Percentiles rank a stretch among this genome's conserved stretches.
These are phyloP conservation scores for Cassiopea andromeda DNA, from an alignment of 30 jellyfish, hydroid and myxozoan species.

Conservation along the genomic window DNA sequence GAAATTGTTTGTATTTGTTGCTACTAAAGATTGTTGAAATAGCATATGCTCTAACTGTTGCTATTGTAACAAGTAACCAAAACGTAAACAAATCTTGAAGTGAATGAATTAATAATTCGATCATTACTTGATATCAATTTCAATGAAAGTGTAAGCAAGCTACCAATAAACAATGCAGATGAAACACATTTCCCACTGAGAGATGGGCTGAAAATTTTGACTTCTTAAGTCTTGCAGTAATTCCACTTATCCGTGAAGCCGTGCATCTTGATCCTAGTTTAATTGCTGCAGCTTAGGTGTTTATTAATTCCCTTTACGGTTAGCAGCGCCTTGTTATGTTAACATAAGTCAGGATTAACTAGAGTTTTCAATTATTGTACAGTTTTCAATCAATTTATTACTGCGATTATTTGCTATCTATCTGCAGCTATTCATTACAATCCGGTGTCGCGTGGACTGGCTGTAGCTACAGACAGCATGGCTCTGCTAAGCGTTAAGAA, in stretches of 20 bases:
- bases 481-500: constrained; percentile 89
- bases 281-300: constrained; percentile 34
- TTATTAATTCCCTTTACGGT: constrained; percentile 56
- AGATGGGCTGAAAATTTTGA: constrained; percentile 1
- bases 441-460: constrained; percentile 98
- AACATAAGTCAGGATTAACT: constrained; percentile 35
- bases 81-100: constrained; percentile 22
- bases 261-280: constrained; percentile 37
- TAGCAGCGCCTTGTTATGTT: constrained; percentile 70
- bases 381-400: constrained; percentile 15
- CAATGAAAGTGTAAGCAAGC: constrained; percentile 17
- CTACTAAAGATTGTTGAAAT: not conserved
- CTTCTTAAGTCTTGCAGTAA: constrained; percentile 33
- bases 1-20: not conserved
- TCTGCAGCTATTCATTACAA: constrained; percentile 91
- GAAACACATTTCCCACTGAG: constrained; percentile 44
- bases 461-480: constrained; percentile 92
- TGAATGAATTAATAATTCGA: constrained; percentile 19
- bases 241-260: constrained; percentile 28
- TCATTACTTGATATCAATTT: constrained; percentile 10
- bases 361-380: constrained; percentile 36
- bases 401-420: constrained; percentile 32
- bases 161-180: constrained; percentile 14
- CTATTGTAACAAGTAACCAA: constrained; percentile 3
- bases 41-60: not conserved